phyloP scores from a whole-genome alignment of 2,797 vertebrate species.

The Cuniculus paca region DNA sequence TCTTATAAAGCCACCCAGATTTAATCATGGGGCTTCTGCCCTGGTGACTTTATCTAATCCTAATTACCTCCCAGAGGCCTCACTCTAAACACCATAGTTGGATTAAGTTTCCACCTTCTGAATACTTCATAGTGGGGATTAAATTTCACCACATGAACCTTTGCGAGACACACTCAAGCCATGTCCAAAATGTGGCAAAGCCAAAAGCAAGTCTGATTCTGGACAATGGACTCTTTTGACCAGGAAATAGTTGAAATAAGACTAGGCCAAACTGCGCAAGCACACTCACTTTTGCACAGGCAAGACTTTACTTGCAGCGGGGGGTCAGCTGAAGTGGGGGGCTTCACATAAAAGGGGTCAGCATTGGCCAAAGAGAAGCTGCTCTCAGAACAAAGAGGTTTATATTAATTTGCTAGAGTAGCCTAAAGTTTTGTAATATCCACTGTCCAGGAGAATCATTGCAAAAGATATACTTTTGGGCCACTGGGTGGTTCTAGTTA shows the following conservation, averaged over 20 bases:
- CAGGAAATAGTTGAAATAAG: not conserved
- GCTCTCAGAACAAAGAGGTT: not conserved
- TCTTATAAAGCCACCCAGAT: not conserved
- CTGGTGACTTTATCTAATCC: not conserved
- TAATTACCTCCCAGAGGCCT: not conserved
- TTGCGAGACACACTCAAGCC: not conserved
- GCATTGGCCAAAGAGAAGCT: not conserved
- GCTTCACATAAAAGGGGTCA: not conserved
- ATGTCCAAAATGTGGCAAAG: not conserved
- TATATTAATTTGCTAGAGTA: not conserved
- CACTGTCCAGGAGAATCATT: not conserved
- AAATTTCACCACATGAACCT: not conserved
- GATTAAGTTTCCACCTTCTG: not conserved
- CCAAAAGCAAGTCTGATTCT: not conserved
- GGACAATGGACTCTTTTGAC: not conserved
- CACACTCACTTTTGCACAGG: not conserved
- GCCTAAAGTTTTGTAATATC: not conserved
- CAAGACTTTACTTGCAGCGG: not conserved
- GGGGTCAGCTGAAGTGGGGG: not conserved
- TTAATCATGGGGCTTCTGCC: not conserved
- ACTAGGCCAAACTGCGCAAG: not conserved
- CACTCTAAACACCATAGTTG: not conserved
- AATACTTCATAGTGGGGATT: not conserved
- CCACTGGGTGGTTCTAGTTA: not conserved
- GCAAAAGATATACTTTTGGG: not conserved